Percentiles rank a stretch among this genome's conserved stretches.
Conservation (phyloP, 2,888 invertebrate species). For the Trichogramma dendrolimi region DNA sequence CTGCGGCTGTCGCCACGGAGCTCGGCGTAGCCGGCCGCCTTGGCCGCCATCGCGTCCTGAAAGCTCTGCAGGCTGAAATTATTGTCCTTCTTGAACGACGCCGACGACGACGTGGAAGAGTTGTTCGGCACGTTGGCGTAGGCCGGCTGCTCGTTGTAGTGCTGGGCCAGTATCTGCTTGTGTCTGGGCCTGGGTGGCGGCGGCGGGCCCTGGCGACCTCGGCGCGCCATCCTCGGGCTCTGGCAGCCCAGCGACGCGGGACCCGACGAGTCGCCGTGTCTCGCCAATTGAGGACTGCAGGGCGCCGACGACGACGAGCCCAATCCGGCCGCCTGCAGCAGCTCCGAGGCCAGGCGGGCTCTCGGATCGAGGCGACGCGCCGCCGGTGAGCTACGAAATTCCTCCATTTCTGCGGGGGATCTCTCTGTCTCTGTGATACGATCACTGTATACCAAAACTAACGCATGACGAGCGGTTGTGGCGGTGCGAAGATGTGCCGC, state of each 20-base stretch:
- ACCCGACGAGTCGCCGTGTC: constrained; percentile 12
- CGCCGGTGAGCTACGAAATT: constrained; percentile 52
- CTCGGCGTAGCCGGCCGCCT: constrained; percentile 46
- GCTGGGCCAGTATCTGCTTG: constrained; percentile 33
- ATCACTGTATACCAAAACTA: no score
- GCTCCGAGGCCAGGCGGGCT: constrained; percentile 61
- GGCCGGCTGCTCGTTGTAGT: constrained; percentile 39
- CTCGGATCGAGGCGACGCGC: constrained; percentile 77
- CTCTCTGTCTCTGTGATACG: no score
- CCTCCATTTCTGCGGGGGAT: constrained; percentile 45
- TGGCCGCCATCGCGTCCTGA: constrained; percentile 35
- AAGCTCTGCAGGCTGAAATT: constrained; percentile 32
- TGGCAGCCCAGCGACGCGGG: constrained; percentile 31
- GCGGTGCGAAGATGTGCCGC: no score
- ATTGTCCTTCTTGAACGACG: constrained; percentile 45
- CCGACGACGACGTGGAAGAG: no score
- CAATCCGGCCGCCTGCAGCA: constrained; percentile 14
- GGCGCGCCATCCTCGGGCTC: constrained; percentile 41
- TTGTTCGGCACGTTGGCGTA: constrained; percentile 43
- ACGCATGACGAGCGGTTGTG: no score
- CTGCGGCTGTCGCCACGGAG: constrained; percentile 37
- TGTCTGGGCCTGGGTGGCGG: constrained; percentile 53
- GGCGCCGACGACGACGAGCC: constrained; percentile 56
- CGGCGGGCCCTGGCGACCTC: constrained; percentile 50
- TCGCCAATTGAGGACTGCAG: constrained; percentile 46